phyloP scores from a whole-genome alignment of 2,797 vertebrate species.

The Lacerta bilineata region DNA sequence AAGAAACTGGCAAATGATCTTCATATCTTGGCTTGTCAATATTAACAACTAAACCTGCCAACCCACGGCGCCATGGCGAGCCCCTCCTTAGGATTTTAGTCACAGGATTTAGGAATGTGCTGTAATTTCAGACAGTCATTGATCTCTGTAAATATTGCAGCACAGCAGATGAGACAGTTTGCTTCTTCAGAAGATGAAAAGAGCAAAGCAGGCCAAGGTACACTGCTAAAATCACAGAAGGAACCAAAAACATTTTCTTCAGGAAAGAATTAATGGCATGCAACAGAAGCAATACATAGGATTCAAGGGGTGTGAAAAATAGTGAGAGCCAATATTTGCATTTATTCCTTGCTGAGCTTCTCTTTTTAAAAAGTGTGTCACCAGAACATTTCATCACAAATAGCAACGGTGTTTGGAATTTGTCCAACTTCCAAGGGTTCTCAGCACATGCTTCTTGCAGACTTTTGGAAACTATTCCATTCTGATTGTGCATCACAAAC shows the following conservation, averaged over 20 bases:
- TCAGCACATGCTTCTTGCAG: conserved; percentile 1
- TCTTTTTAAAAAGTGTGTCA: accelerated
- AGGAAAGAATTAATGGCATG: neutral
- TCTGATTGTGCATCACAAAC: neutral
- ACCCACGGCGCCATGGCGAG: accelerated
- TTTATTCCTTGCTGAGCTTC: neutral
- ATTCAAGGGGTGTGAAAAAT: conserved; percentile 1
- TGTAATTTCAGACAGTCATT: accelerated
- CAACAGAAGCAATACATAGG: neutral
- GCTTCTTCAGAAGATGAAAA: neutral
- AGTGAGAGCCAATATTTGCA: accelerated
- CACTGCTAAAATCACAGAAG: neutral
- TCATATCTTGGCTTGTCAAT: neutral
- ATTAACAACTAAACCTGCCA: conserved; percentile 38
- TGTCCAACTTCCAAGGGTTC: neutral
- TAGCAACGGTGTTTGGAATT: neutral
- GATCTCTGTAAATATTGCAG: neutral
- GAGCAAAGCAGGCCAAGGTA: neutral
- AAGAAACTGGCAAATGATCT: accelerated
- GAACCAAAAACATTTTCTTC: neutral
- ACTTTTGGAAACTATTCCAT: conserved; percentile 6
- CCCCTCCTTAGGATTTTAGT: conserved; percentile 2
- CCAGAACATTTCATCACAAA: neutral
- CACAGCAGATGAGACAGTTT: neutral
- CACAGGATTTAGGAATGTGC: conserved; percentile 19